Percentiles rank a stretch among this genome's conserved stretches.
These are phyloP conservation scores for Cepaea nemoralis DNA, from an alignment of 1,140 invertebrate species.

Conservation along the genomic window DNA sequence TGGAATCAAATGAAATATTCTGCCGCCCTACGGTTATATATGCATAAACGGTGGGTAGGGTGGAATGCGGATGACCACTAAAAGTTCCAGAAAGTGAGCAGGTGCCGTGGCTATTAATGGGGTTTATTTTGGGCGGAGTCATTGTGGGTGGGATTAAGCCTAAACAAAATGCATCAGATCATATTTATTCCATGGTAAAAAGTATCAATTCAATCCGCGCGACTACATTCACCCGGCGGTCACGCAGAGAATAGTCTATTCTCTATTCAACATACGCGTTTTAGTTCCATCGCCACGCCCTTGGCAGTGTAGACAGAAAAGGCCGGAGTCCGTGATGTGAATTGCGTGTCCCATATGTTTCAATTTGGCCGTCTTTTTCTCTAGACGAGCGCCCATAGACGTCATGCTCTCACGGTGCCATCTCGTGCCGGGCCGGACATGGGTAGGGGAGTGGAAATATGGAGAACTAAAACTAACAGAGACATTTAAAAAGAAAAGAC, in stretches of 20 bases:
- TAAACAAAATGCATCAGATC: too few relatives aligned
- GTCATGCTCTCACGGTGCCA: background rate
- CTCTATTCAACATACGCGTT: background rate
- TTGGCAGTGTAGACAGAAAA: background rate
- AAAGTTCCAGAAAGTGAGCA: too few relatives aligned
- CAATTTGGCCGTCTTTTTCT: background rate
- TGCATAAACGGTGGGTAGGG: too few relatives aligned
- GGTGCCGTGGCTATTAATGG: too few relatives aligned
- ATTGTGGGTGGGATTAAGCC: background rate
- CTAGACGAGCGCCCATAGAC: background rate
- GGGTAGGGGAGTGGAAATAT: background rate
- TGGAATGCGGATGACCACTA: too few relatives aligned
- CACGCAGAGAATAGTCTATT: background rate
- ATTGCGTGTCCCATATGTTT: conserved; percentile 3
- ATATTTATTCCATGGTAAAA: background rate
- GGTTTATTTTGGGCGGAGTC: too few relatives aligned
- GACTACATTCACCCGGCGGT: background rate
- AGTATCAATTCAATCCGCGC: background rate
- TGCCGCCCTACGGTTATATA: too few relatives aligned
- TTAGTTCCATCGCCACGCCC: background rate
- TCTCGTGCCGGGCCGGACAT: background rate
- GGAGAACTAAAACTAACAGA: background rate
- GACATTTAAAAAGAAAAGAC: too few relatives aligned
- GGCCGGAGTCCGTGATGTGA: background rate
- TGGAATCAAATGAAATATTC: too few relatives aligned